These are phyloP conservation scores for Rhinichthys osculus DNA, from an alignment of 2,797 vertebrate genomes.

Conservation along the genomic window DNA sequence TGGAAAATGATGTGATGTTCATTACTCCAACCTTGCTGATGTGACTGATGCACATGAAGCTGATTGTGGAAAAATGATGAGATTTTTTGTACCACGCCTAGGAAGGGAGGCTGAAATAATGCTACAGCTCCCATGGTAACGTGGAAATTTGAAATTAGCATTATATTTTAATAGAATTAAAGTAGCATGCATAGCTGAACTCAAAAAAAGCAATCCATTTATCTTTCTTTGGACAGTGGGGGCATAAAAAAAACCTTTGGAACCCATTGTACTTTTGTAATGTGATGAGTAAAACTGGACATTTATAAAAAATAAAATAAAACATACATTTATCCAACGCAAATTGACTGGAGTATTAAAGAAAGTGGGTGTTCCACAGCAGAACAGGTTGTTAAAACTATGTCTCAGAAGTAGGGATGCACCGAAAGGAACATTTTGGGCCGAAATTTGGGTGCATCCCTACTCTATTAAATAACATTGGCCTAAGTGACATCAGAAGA, in stretches of 20 bases:
- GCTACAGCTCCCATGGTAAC: slow-evolving; percentile 78
- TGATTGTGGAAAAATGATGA: slow-evolving; percentile 57
- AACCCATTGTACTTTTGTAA: neutral
- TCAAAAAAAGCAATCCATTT: neutral
- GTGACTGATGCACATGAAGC: slow-evolving; percentile 61
- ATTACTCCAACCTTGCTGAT: slow-evolving; percentile 55
- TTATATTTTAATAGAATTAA: neutral
- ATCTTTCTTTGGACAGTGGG: neutral
- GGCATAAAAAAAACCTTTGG: neutral
- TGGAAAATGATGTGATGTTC: slow-evolving; percentile 6
- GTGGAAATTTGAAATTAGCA: slow-evolving; percentile 61
- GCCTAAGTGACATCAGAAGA: neutral
- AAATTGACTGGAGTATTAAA: neutral
- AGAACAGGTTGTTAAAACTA: neutral
- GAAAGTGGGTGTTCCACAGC: neutral
- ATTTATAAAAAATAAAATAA: neutral
- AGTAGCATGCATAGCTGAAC: neutral
- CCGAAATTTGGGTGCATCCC: too few species aligned
- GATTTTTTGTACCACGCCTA: slow-evolving; percentile 75
- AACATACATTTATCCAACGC: neutral
- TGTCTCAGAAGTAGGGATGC: neutral
- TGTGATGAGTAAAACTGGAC: neutral
- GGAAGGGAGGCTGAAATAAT: slow-evolving; percentile 76
- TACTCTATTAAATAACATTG: neutral
- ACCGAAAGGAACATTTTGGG: too few species aligned